A percentile compares a stretch with the other conserved stretches of the same genome.
These are phyloP conservation scores for Cyanoderma ruficeps DNA, from an alignment of 2,113 vertebrate genomes.

Conservation along the genomic window DNA sequence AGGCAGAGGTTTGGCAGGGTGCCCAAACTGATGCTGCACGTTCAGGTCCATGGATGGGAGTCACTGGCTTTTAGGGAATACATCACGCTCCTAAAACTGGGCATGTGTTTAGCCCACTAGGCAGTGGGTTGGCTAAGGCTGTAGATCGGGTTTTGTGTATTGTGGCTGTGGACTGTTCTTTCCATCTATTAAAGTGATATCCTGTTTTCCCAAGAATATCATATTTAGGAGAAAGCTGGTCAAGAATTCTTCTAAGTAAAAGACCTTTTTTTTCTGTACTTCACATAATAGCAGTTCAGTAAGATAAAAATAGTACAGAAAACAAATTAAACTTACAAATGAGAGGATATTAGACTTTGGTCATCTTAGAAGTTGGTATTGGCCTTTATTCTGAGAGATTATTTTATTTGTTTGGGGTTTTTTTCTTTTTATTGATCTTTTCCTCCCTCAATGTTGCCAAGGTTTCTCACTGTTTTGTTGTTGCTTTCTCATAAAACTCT, in stretches of 20 bases:
- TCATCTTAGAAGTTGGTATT: constrained; percentile 54
- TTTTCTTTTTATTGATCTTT: neutral
- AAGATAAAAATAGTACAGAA: constrained; percentile 60
- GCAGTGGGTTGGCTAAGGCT: constrained; percentile 8
- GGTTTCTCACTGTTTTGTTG: constrained; percentile 25
- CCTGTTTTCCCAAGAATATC: constrained; percentile 71
- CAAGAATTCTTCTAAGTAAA: constrained; percentile 42
- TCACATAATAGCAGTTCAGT: constrained; percentile 45
- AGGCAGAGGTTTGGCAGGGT: neutral
- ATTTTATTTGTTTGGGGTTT: neutral
- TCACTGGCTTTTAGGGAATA: neutral
- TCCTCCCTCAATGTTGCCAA: neutral
- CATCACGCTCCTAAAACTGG: neutral
- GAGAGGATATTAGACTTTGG: constrained; percentile 42
- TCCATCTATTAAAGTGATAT: constrained; percentile 61
- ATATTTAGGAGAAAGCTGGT: constrained; percentile 39
- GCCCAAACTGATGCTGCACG: neutral
- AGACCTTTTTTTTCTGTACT: constrained; percentile 9
- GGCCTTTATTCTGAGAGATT: constrained; percentile 33
- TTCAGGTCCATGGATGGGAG: neutral
- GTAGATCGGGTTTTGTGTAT: constrained; percentile 51
- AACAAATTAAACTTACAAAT: constrained; percentile 67
- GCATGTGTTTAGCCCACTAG: neutral
- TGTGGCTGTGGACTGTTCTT: constrained; percentile 49
- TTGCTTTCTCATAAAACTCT: constrained; percentile 32